A percentile compares a stretch with the other conserved stretches of the same genome.
phyloP scores from a whole-genome alignment of 1,140 invertebrate species.

The Monomorium pharaonis region DNA sequence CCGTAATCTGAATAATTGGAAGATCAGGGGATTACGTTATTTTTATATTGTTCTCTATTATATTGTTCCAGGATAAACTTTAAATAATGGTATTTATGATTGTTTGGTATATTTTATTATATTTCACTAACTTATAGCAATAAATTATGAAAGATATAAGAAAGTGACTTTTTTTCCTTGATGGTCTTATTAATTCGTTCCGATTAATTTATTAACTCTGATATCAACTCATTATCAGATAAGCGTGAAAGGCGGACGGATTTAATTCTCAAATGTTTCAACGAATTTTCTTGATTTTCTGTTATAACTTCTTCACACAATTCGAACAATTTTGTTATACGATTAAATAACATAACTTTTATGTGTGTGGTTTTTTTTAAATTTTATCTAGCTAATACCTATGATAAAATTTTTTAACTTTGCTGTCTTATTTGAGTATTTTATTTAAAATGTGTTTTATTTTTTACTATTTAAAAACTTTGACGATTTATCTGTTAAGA shows the following conservation, averaged over 20 bases:
- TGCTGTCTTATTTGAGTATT: too few relatives aligned
- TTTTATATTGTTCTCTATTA: slow-evolving; percentile 24
- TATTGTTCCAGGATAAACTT: neutral
- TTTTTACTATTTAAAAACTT: too few relatives aligned
- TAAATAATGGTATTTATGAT: neutral
- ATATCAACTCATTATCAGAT: neutral
- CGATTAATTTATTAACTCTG: neutral
- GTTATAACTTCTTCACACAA: neutral
- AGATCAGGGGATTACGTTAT: neutral
- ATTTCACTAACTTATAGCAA: slow-evolving; percentile 38
- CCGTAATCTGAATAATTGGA: neutral
- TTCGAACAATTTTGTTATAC: neutral
- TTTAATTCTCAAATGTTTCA: neutral
- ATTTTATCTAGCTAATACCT: neutral
- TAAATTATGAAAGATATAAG: slow-evolving; percentile 11
- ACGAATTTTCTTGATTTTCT: neutral
- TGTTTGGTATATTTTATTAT: slow-evolving; percentile 31
- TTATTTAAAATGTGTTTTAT: too few relatives aligned
- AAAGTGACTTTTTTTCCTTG: neutral
- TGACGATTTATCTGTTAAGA: too few relatives aligned
- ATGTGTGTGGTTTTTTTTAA: neutral
- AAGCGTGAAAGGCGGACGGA: neutral
- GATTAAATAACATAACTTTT: neutral
- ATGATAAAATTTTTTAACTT: neutral
- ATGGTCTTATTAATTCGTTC: neutral